phyloP scores from a whole-genome alignment of 2,888 invertebrate species.

The Platynereis dumerilii region DNA sequence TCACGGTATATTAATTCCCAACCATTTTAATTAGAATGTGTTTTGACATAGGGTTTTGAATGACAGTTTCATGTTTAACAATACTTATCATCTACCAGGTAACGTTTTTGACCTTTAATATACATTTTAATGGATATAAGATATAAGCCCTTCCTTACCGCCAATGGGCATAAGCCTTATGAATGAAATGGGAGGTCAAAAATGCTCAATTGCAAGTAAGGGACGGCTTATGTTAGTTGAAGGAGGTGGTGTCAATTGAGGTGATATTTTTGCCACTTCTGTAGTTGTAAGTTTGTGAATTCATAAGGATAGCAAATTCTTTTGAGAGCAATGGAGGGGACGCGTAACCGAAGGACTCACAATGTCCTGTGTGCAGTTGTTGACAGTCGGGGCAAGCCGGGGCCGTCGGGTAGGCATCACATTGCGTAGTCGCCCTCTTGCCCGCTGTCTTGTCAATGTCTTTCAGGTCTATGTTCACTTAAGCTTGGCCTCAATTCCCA shows the following conservation, averaged over 20 bases:
- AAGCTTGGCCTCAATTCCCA: too few species aligned
- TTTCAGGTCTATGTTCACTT: too few species aligned
- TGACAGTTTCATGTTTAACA: constrained; percentile 22
- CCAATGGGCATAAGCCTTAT: neutral
- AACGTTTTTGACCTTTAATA: too few species aligned
- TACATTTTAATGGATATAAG: too few species aligned
- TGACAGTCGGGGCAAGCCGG: neutral
- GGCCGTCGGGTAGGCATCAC: too few species aligned
- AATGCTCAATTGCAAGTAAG: neutral
- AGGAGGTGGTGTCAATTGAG: neutral
- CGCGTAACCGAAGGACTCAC: too few species aligned
- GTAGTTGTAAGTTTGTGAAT: constrained; percentile 25
- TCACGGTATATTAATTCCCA: constrained; percentile 36
- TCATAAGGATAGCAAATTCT: neutral
- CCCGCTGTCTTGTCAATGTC: too few species aligned
- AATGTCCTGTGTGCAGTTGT: constrained; percentile 4
- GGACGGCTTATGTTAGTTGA: neutral
- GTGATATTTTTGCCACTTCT: constrained; percentile 25
- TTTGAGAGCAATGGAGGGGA: neutral
- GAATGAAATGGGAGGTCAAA: constrained; percentile 9
- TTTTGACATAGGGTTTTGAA: constrained; percentile 25
- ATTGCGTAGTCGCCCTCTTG: too few species aligned
- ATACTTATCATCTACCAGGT: constrained; percentile 22
- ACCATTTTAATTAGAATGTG: constrained; percentile 11
- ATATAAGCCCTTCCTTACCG: too few species aligned